Conservation (phyloP, 2,888 invertebrate species). For the Euproctis similis region DNA sequence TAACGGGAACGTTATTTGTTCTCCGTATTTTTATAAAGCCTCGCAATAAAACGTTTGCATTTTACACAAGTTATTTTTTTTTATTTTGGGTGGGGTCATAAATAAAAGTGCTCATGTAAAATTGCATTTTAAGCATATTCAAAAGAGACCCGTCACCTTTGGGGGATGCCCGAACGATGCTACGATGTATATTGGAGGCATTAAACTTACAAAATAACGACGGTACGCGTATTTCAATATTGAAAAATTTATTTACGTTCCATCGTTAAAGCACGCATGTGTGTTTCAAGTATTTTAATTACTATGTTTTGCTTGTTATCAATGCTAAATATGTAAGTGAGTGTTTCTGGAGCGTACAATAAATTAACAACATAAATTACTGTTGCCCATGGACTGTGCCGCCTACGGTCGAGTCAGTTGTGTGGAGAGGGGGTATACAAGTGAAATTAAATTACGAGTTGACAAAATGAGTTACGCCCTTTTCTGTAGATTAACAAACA, state of each 20-base stretch:
- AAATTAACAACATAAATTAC: constrained; percentile 59
- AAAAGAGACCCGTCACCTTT: constrained; percentile 62
- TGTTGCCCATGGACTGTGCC: constrained; percentile 47
- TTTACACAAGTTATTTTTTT: too few relatives aligned
- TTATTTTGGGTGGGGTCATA: constrained; percentile 69
- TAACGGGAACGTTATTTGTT: constrained; percentile 68
- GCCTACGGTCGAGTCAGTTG: constrained; percentile 40
- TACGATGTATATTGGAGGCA: constrained; percentile 37
- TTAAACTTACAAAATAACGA: constrained; percentile 47
- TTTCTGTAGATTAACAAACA: constrained; percentile 76
- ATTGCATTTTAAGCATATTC: constrained; percentile 74
- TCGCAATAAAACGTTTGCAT: constrained; percentile 72
- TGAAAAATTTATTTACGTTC: constrained; percentile 40
- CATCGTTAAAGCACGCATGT: constrained; percentile 2
- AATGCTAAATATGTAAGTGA: constrained; percentile 35
- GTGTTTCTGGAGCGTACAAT: constrained; percentile 45
- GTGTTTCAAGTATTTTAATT: constrained; percentile 14
- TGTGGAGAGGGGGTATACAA: too few relatives aligned
- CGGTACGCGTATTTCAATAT: constrained; percentile 42
- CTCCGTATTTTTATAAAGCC: constrained; percentile 68
- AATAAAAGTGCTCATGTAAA: constrained; percentile 67
- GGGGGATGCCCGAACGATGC: constrained; percentile 35
- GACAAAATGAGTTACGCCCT: constrained; percentile 76
- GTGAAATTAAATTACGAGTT: constrained; percentile 73
- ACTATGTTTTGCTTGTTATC: constrained; percentile 28